Conservation (phyloP, 2,113 vertebrate genomes). For the Python bivittatus region DNA sequence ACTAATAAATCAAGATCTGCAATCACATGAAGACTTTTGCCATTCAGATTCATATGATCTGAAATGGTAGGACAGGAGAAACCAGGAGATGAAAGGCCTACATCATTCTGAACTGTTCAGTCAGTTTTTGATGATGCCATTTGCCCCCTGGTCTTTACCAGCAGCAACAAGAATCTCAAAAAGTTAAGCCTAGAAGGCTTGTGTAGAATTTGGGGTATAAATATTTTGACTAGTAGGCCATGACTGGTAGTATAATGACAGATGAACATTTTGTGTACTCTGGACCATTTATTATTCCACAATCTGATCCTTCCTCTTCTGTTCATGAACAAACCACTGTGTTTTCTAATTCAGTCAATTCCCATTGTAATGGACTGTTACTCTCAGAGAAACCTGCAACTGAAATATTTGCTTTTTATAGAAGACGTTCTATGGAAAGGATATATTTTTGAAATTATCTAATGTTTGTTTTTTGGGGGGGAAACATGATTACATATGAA, state of each 20-base stretch:
- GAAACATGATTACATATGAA: not conserved
- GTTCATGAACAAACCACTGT: not conserved
- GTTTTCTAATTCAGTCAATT: not conserved
- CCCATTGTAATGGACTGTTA: not conserved
- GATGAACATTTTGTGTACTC: not conserved
- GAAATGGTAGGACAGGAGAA: not conserved
- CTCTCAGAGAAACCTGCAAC: not conserved
- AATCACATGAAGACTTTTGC: not conserved
- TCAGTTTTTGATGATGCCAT: not conserved
- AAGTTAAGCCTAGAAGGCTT: not conserved
- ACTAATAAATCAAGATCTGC: not conserved
- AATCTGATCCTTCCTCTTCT: not conserved
- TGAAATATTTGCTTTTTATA: not conserved
- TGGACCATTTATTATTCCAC: conserved; percentile 9
- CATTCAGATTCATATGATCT: not conserved
- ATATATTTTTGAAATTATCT: not conserved
- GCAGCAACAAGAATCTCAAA: not conserved
- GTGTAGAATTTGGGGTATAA: not conserved
- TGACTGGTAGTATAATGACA: not conserved
- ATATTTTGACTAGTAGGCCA: conserved; percentile 6
- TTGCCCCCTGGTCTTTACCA: not conserved
- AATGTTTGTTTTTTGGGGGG: not conserved
- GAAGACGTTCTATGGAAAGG: not conserved
- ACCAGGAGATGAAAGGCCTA: not conserved
- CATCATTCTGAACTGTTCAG: not conserved